Base-by-base conservation (phyloP, 2,113 vertebrate species). In the Trematocara zebra region DNA sequence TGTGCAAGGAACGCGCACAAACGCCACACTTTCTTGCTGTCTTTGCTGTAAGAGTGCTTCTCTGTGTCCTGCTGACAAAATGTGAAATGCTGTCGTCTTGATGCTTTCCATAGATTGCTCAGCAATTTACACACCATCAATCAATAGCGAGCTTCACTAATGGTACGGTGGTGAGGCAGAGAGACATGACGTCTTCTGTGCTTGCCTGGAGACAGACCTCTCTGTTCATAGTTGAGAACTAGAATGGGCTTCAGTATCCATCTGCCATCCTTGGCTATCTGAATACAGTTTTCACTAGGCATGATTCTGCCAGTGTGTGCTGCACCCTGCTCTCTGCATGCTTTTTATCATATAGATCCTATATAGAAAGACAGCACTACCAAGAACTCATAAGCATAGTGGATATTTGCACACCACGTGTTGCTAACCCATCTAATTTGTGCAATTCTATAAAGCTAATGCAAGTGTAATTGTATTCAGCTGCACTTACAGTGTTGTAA, bases 61-160 rank as follows among this genome's bases (percentile, higher is more conserved):
- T 78, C 80, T 82, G 84, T 42, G 56, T 85, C 82, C 53, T 69
- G 79, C 82, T 90, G 87, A 93, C 85, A 92, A 81, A 87, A 94
- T 18, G 69, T 67, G 89, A 44, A 33, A 85, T 37, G 67, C 84
- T 84, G 81, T 54, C 4, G 53, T 83, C 85, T 85, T 42, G 57
- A 87, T 84, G 82, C 85, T 85, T 85, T 84, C 82, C 88, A 89
- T 85, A 84, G 89, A 90, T 95, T 93, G 91, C 86, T 90, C 90
- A 91, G 93, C 89, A 89, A 85, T 92, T 93, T 87, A 72, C 85
- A 17, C 80, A 17, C 31, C 8, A 12, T 28, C 56, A 33, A 91
- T 96, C 93, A 94, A 95, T 95, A 94, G 92, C 8, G 94, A 94
- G 93, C 88, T 78, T 86, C 92, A 92, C 93, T 95, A 89, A 95